A percentile compares a stretch with the other conserved stretches of the same genome.
phyloP scores from a whole-genome alignment of 2,888 invertebrate genomes.

The Agonum fuliginosum region DNA sequence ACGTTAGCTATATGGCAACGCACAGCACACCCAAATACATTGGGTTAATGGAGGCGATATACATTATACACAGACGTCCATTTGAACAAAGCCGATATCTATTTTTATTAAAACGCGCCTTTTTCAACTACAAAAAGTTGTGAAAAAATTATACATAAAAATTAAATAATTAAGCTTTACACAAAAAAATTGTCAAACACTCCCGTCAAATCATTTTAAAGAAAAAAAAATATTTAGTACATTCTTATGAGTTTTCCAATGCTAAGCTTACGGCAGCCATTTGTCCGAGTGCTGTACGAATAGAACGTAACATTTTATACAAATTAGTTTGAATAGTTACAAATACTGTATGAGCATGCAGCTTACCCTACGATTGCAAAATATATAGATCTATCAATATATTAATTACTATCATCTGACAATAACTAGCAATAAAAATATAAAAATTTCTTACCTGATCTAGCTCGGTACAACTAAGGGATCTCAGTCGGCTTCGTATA shows the following conservation, averaged over 20 bases:
- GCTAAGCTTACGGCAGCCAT: constrained; percentile 76
- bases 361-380: constrained; percentile 66
- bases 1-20: constrained; percentile 62
- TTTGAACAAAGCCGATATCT: constrained; percentile 71
- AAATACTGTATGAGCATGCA: constrained; percentile 65
- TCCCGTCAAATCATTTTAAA: constrained; percentile 40
- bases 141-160: constrained; percentile 68
- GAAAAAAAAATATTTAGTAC: constrained; percentile 66
- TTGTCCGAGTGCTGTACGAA: constrained; percentile 73
- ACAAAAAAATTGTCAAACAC: constrained; percentile 66
- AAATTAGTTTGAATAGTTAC: constrained; percentile 68
- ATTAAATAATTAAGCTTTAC: constrained; percentile 60
- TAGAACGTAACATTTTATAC: constrained; percentile 69
- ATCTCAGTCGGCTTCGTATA: constrained; percentile 76
- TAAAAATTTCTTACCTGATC: constrained; percentile 78
- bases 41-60: constrained; percentile 73
- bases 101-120: constrained; percentile 50
- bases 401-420: constrained; percentile 73
- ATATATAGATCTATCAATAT: constrained; percentile 68
- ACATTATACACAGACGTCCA: constrained; percentile 70
- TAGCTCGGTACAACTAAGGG: constrained; percentile 76
- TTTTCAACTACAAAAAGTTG: constrained; percentile 63
- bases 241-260: constrained; percentile 69
- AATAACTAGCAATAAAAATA: constrained; percentile 74
- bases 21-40: constrained; percentile 68